phyloP scores from a whole-genome alignment of 2,888 invertebrate genomes.

The Acronicta psi region DNA sequence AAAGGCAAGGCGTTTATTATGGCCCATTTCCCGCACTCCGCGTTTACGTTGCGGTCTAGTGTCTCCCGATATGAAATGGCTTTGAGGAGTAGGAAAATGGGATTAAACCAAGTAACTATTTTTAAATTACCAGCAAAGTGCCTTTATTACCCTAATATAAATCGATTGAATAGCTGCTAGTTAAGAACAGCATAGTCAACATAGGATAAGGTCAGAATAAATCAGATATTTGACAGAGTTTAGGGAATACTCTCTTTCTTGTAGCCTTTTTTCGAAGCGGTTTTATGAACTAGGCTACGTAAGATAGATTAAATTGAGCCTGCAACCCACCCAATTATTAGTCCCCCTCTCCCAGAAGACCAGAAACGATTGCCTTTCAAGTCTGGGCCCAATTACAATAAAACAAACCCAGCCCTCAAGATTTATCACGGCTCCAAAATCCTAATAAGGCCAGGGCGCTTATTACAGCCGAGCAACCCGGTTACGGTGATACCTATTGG shows the following conservation, averaged over 20 bases:
- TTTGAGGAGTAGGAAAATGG: not conserved
- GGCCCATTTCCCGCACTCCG: constrained; percentile 21
- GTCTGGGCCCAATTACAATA: constrained; percentile 8
- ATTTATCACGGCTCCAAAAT: constrained; percentile 23
- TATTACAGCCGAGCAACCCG: constrained; percentile 37
- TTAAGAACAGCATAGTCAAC: too few species aligned
- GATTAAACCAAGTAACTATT: not conserved
- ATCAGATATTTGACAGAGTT: too few species aligned
- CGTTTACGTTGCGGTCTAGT: not conserved
- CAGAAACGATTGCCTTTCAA: constrained; percentile 5
- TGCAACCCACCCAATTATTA: not conserved
- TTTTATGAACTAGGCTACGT: too few species aligned
- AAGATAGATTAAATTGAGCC: not conserved
- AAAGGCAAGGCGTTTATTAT: constrained; percentile 40
- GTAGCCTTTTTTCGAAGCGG: too few species aligned
- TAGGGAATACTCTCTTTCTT: too few species aligned
- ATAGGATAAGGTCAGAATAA: too few species aligned
- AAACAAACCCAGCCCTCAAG: constrained; percentile 25
- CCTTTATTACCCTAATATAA: too few species aligned
- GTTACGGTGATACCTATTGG: constrained; percentile 29
- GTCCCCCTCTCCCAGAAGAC: not conserved
- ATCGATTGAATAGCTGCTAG: too few species aligned
- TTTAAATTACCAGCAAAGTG: too few species aligned
- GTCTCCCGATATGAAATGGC: not conserved
- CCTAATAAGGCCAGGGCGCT: constrained; percentile 34